Conservation (phyloP, 2,797 vertebrate species). For the Enteromius argenteus region DNA sequence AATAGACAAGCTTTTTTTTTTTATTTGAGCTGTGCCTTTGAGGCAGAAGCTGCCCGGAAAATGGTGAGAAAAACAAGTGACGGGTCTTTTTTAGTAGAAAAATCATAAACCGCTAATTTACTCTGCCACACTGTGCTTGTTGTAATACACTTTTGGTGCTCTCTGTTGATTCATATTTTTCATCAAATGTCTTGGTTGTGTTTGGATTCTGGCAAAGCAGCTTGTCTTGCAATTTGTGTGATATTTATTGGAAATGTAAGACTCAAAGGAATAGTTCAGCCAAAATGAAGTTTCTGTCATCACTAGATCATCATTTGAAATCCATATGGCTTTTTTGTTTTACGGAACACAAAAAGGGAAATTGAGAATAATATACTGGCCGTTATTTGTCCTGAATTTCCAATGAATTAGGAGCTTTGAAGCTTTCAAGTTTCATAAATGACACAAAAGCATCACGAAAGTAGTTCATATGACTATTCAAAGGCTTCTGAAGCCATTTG, state of each 20-base stretch:
- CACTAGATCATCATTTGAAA: not conserved
- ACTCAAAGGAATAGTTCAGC: not conserved
- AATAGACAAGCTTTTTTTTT: constrained; percentile 2
- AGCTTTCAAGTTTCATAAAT: not conserved
- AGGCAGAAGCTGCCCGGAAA: constrained; percentile 6
- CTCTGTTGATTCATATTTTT: constrained; percentile 21
- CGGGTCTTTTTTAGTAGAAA: not conserved
- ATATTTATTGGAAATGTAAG: not conserved
- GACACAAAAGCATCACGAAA: not conserved
- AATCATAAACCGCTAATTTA: not conserved
- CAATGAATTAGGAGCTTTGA: not conserved
- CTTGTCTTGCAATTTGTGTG: not conserved
- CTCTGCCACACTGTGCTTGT: not conserved
- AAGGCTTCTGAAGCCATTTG: not conserved
- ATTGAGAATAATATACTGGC: not conserved
- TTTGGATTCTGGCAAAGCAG: not conserved
- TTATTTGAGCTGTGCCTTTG: not conserved
- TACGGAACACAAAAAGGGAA: not conserved
- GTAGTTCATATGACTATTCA: not conserved
- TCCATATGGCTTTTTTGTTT: not conserved
- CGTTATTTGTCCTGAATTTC: not conserved
- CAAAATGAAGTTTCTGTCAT: not conserved
- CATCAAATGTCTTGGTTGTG: constrained; percentile 5
- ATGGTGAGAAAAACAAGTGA: constrained; percentile 20
- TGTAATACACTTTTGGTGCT: not conserved